phyloP scores from a whole-genome alignment of 2,113 vertebrate genomes.

The Sciurus niger region DNA sequence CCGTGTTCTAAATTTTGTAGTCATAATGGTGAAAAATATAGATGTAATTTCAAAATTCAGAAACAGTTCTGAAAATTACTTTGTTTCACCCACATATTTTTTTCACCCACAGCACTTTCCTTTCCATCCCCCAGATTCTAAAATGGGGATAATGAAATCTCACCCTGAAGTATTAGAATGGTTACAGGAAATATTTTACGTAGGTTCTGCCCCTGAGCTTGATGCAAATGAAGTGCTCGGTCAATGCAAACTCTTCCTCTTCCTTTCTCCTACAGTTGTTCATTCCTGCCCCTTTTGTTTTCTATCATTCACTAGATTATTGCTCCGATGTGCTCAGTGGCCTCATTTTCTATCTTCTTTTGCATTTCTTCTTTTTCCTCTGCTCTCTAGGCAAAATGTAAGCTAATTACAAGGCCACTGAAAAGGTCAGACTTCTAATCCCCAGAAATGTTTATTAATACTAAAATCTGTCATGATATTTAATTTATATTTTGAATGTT shows the following conservation, averaged over 20 bases:
- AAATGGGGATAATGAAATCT: neutral
- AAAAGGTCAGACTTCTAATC: neutral
- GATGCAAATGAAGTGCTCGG: neutral
- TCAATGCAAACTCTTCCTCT: neutral
- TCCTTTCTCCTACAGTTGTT: neutral
- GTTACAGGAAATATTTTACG: neutral
- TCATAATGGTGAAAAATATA: neutral
- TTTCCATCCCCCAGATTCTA: neutral
- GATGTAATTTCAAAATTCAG: neutral
- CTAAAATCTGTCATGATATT: neutral
- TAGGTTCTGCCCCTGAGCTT: neutral
- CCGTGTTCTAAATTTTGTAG: neutral
- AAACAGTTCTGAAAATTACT: constrained; percentile 28
- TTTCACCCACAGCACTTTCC: neutral
- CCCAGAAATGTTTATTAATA: constrained; percentile 26
- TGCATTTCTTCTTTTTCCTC: neutral
- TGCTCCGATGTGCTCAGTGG: neutral
- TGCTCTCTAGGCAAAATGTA: neutral
- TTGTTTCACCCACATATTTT: neutral
- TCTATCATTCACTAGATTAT: neutral
- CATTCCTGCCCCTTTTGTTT: neutral
- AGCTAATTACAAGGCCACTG: neutral
- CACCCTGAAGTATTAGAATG: neutral
- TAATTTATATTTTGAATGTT: constrained; percentile 25
- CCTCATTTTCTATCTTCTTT: neutral